phyloP scores from a whole-genome alignment of 2,113 vertebrate species.

The Trinectes maculatus region DNA sequence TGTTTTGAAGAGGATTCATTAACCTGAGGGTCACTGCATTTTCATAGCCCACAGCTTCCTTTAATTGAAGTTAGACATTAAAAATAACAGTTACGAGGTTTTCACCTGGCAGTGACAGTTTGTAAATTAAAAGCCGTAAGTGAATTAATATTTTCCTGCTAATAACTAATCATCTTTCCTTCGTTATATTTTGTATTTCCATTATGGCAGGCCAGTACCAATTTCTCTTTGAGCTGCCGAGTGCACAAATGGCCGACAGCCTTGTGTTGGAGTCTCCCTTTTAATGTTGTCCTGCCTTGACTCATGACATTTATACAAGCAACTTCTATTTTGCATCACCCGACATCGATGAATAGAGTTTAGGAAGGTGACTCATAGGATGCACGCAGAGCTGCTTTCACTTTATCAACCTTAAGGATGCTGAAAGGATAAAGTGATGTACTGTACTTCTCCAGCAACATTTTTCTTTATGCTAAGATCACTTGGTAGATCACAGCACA shows the following conservation, averaged over 20 bases:
- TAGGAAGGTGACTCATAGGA: constrained; percentile 17
- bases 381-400: constrained; percentile 51
- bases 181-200: not conserved
- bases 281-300: constrained; percentile 33
- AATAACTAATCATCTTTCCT: constrained; percentile 3
- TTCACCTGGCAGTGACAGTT: constrained; percentile 10
- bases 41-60: constrained; percentile 9
- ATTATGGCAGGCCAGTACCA: not conserved
- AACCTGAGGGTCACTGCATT: constrained; percentile 32
- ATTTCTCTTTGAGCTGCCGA: not conserved
- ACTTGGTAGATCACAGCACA: not conserved
- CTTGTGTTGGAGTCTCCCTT: not conserved
- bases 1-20: constrained; percentile 38
- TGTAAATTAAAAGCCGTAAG: not conserved
- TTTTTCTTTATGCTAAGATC: not conserved
- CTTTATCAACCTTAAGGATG: constrained; percentile 18
- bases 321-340: constrained; percentile 71
- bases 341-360: constrained; percentile 56
- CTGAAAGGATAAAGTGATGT: too few relatives aligned
- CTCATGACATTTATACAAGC: constrained; percentile 73
- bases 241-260: not conserved
- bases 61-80: constrained; percentile 34
- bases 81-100: constrained; percentile 18
- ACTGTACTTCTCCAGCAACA: not conserved
- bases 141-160: constrained; percentile 3